These are phyloP conservation scores for Campylorhamphus procurvoides DNA, from an alignment of 2,113 vertebrate genomes.

Conservation along the genomic window DNA sequence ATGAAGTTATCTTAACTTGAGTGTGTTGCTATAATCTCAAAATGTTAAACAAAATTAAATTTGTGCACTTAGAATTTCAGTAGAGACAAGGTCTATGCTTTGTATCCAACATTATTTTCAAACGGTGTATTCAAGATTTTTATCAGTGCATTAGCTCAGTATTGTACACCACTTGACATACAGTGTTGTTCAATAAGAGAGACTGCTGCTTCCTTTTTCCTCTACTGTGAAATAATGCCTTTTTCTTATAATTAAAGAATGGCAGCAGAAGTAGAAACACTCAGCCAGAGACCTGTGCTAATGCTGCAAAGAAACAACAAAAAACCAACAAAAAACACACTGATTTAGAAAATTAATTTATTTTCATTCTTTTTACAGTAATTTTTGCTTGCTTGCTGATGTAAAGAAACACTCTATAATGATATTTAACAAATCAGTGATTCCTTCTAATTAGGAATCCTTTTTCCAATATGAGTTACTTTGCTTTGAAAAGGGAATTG, in stretches of 20 bases:
- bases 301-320: not conserved
- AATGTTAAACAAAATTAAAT: not conserved
- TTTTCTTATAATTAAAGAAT: not conserved
- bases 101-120: not conserved
- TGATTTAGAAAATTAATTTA: constrained; percentile 2
- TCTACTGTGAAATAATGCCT: not conserved
- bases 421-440: not conserved
- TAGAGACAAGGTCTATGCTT: not conserved
- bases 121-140: not conserved
- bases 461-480: not conserved
- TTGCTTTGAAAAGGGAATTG: not conserved
- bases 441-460: not conserved
- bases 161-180: not conserved
- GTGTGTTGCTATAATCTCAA: not conserved
- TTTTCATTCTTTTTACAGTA: not conserved
- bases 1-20: not conserved
- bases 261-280: not conserved
- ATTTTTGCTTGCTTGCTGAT: not conserved
- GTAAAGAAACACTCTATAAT: not conserved
- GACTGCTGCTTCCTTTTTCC: not conserved
- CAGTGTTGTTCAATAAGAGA: not conserved
- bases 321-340: not conserved
- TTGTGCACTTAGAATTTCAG: not conserved
- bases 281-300: not conserved
- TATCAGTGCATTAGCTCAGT: not conserved